phyloP scores from a whole-genome alignment of 1,140 invertebrate species.

The Heterodera schachtii region DNA sequence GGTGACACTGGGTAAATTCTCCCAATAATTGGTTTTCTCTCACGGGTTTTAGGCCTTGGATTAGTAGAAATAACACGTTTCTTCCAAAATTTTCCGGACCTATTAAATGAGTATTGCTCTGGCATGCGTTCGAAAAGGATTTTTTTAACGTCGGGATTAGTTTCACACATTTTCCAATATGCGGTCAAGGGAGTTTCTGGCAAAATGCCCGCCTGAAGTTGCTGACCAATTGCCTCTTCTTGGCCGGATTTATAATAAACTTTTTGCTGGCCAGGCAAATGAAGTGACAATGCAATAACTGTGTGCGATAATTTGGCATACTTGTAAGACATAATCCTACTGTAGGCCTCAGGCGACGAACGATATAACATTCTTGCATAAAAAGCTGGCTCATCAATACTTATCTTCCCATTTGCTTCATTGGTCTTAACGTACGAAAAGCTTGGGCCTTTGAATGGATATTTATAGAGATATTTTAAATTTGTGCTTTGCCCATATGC shows the following conservation, averaged over 20 bases:
- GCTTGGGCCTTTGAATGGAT: not conserved
- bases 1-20: slow-evolving; percentile 4
- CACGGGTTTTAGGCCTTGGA: too few species aligned
- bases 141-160: too few species aligned
- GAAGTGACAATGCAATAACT: not conserved
- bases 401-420: not conserved
- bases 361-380: slow-evolving; percentile 8
- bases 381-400: slow-evolving; percentile 4
- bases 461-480: slow-evolving; percentile 5
- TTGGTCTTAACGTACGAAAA: not conserved
- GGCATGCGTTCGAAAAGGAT: not conserved
- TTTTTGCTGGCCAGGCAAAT: slow-evolving; percentile 6
- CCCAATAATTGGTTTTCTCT: slow-evolving; percentile 3
- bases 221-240: not conserved
- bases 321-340: not conserved
- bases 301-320: not conserved
- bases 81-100: not conserved
- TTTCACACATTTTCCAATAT: not conserved
- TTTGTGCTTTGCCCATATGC: not conserved
- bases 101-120: slow-evolving; percentile 2
- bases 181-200: not conserved
- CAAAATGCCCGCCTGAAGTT: not conserved
- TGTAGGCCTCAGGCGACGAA: not conserved
- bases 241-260: not conserved
- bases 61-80: not conserved